phyloP scores from a whole-genome alignment of 2,113 vertebrate species.

The Cebus imitator region DNA sequence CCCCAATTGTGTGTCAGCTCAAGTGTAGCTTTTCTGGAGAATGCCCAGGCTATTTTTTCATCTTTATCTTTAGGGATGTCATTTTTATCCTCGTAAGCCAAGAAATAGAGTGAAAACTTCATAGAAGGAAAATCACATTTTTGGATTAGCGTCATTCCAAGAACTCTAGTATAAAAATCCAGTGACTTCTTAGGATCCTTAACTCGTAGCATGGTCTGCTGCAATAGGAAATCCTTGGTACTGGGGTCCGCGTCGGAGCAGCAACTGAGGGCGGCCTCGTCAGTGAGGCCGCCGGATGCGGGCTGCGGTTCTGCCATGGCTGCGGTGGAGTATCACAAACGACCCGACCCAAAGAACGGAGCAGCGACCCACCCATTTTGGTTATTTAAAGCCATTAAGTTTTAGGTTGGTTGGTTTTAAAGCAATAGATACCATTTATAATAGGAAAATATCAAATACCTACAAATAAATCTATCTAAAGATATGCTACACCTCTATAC shows the following conservation, averaged over 20 bases:
- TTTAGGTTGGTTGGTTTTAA: not conserved
- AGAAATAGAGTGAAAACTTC: constrained; percentile 96
- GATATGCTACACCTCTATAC: not conserved
- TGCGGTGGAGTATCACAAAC: accelerated
- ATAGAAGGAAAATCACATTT: constrained; percentile 96
- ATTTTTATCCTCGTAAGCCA: constrained; percentile 96
- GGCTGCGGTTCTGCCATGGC: constrained; percentile 58
- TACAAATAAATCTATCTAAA: not conserved
- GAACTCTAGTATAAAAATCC: too few relatives aligned
- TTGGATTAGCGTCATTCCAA: constrained; percentile 85
- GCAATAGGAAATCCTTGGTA: constrained; percentile 86
- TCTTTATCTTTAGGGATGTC: constrained; percentile 91
- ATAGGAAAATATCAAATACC: not conserved
- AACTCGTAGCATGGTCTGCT: too few relatives aligned
- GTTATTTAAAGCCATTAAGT: not conserved
- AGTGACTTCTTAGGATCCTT: too few relatives aligned
- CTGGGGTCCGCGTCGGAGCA: constrained; percentile 90
- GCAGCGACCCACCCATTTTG: accelerated
- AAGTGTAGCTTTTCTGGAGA: constrained; percentile 95
- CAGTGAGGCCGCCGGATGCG: constrained; percentile 83
- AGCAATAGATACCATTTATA: not conserved
- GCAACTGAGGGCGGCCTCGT: constrained; percentile 84
- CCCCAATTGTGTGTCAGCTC: constrained; percentile 99
- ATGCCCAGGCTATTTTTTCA: constrained; percentile 91
- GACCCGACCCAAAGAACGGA: accelerated